Base-by-base conservation (phyloP, 1,140 invertebrate genomes). In the Drosophila kurseongensis region DNA sequence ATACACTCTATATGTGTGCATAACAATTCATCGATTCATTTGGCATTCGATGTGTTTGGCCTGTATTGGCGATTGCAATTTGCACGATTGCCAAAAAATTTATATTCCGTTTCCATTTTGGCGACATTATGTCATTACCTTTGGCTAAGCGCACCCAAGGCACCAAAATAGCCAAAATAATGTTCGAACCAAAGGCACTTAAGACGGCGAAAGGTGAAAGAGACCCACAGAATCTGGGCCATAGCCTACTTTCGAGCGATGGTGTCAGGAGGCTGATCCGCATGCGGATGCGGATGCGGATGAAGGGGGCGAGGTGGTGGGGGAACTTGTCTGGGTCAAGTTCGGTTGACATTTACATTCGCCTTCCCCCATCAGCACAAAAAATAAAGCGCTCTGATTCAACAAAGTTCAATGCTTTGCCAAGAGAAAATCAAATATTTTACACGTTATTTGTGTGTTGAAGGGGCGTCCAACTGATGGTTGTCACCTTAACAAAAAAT, bases 321-420 rank as follows among this genome's bases (percentile, higher is more conserved):
- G 29, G 57, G 54, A 9, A 18, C n/a, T 14, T 63, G 45, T 75
- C 72, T 89, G 84, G 84, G 84, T 89, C 84, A 89, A 89, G 84
- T 89, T 89, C 84, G 67, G 48, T 29, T 89, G 77, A 80, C 73
- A 72, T 78, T 78, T 78, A 78, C 73, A 80, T 76, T 73, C 45
- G 47, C 32, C 59, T 59, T 59, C 9, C 45, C 60, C 44, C 14
- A 14, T 9, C 13, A 18, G 12, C 29, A 42, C 38, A 13, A 45
- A n/a, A n/a, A 60, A 41, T 27, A 29, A 32, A 40, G 23, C 35
- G 35, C 44, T 65, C 41, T 76, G 80, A 84, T 48, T 84, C 77
- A 80, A 48, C 75, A 68, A 50, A 75, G 61, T 75, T 73, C 74
- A 75, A 57, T 79, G 72, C 50, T 71, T 59, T 75, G 68, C 79